A percentile compares a stretch with the other conserved stretches of the same genome.
phyloP scores from a whole-genome alignment of 2,113 vertebrate species.

The Eonycteris spelaea region DNA sequence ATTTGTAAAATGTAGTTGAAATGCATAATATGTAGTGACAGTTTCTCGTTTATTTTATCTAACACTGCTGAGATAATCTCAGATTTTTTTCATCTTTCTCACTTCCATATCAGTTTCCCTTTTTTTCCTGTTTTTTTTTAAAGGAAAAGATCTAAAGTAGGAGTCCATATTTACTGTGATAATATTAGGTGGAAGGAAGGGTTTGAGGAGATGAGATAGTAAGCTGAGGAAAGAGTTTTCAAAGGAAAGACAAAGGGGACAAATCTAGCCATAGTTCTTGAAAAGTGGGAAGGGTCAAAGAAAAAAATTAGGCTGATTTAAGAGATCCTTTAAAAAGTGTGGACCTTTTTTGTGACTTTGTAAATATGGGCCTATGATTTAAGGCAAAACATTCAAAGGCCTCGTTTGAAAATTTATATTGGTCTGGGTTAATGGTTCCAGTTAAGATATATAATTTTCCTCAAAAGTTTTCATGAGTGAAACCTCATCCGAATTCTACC shows the following conservation, averaged over 20 bases:
- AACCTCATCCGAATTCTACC: not conserved
- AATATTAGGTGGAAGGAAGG: not conserved
- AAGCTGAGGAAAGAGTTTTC: not conserved
- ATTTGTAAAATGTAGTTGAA: slow-evolving; percentile 6
- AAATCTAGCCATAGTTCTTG: not conserved
- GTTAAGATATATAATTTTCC: not conserved
- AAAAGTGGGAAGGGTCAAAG: not conserved
- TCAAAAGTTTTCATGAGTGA: not conserved
- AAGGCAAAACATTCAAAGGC: not conserved
- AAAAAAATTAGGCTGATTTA: not conserved
- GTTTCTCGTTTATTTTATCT: not conserved
- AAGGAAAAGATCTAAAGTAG: not conserved
- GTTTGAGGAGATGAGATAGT: not conserved
- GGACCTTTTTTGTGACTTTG: not conserved
- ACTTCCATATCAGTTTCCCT: not conserved
- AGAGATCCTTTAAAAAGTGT: not conserved
- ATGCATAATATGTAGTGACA: not conserved
- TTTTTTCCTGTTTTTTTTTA: not conserved
- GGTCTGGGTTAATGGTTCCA: not conserved
- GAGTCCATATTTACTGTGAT: not conserved
- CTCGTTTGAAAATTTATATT: not conserved
- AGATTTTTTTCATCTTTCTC: not conserved
- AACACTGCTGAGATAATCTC: not conserved
- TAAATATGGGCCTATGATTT: not conserved
- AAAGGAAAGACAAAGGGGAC: not conserved